These are phyloP conservation scores for Luidia sarsii DNA, from an alignment of 53 echinoderm and acorn worm genomes.

Conservation along the genomic window DNA sequence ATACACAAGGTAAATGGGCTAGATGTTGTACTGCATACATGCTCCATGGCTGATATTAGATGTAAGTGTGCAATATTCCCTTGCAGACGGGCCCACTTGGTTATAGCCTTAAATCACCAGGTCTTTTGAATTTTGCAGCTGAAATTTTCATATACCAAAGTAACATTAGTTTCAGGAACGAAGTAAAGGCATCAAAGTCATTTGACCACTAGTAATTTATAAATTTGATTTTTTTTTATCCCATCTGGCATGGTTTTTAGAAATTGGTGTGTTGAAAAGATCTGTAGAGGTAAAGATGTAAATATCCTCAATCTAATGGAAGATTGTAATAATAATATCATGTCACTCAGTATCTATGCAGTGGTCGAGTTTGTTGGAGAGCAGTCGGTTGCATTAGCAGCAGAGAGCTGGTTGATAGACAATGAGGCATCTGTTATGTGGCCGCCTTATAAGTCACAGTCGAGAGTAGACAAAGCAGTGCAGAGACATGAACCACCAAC, in stretches of 20 bases:
- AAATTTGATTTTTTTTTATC: neutral
- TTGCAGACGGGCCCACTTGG: constrained; percentile 26
- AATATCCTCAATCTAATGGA: neutral
- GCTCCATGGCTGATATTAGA: constrained; percentile 23
- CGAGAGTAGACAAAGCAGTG: constrained; percentile 8
- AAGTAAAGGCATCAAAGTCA: constrained; percentile 8
- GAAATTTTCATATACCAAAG: neutral
- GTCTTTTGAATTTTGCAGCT: constrained; percentile 23
- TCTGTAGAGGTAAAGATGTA: neutral
- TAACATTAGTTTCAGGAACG: neutral
- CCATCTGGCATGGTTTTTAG: constrained; percentile 14
- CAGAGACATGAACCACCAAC: constrained; percentile 17
- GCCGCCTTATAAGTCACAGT: constrained; percentile 29
- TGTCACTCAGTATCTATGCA: constrained; percentile 30
- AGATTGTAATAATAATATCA: neutral
- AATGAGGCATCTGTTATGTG: constrained; percentile 29
- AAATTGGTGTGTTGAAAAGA: constrained; percentile 1
- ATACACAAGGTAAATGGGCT: constrained; percentile 31
- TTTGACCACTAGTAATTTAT: constrained; percentile 2
- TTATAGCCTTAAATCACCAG: constrained; percentile 29
- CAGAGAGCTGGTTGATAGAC: constrained; percentile 26
- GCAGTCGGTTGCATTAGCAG: constrained; percentile 24
- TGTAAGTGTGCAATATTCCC: constrained; percentile 40
- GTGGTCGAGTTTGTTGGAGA: constrained; percentile 27
- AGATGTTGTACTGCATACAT: constrained; percentile 31